These are phyloP conservation scores for Delichon dasypus DNA, from an alignment of 2,797 vertebrate genomes.

Conservation along the genomic window DNA sequence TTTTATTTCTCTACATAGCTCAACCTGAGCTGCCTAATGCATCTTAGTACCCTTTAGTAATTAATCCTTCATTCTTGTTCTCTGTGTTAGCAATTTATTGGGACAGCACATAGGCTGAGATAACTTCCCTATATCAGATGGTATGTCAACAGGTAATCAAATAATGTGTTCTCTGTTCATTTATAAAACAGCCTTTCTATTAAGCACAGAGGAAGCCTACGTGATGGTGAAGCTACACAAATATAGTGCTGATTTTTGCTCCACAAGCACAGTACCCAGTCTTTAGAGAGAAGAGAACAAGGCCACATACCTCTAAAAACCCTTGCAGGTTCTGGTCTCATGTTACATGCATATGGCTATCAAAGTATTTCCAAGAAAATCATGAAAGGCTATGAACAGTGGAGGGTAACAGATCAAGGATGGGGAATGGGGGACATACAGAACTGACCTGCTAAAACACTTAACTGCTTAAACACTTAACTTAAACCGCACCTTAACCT, in stretches of 20 bases:
- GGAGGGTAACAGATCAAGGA: background rate
- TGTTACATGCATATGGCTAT: rapidly evolving
- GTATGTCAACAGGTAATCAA: background rate
- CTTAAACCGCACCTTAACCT: background rate
- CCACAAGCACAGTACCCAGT: background rate
- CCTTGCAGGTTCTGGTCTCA: background rate
- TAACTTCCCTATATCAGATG: background rate
- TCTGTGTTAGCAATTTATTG: background rate
- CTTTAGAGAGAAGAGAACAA: background rate
- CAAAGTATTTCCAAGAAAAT: background rate
- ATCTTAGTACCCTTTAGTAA: background rate
- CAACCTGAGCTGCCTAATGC: background rate
- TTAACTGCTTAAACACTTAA: background rate
- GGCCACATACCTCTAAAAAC: background rate
- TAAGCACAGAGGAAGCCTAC: background rate
- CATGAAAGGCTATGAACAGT: background rate
- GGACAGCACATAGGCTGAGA: background rate
- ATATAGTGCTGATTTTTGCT: background rate
- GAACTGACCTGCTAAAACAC: background rate
- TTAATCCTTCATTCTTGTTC: background rate
- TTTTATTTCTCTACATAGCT: background rate
- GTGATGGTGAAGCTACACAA: background rate
- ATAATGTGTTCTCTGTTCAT: background rate
- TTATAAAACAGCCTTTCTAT: background rate
- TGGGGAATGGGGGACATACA: rapidly evolving